Evolutionary conservation across 1,140 invertebrate genomes (phyloP), one percentile per base, ranked within the genome.

Genomic region (Argopecten irradians): DNA sequence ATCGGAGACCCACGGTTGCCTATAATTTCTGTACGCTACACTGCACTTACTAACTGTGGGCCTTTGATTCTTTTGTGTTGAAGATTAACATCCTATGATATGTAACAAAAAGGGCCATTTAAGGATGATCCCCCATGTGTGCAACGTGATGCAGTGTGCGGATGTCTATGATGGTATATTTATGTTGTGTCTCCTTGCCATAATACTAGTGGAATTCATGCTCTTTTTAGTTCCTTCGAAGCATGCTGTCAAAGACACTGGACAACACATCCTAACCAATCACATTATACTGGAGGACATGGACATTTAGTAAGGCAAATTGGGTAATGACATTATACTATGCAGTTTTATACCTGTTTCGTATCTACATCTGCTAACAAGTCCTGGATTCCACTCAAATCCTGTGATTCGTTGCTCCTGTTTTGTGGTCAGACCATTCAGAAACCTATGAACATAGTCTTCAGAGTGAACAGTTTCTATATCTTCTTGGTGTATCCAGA

Each of bases 361-460:
- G 91, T 94, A 94, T 83, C 94, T 91, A 14, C 94, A 94, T 87
- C 94, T 91, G 35, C 88, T 92, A 36, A 93, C 93, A 34, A 95
- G 87, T 28, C 94, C 94, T 82, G 88, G 82, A 43, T 91, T 93
- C 94, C 94, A 95, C 14, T 90, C 83, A 88, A 95, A 95, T 14
- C 94, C 94, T 85, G 93, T 94, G 13, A 89, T 88, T 89, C 91
- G 89, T 84, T 95, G 94, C 90, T 95, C 94, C 82, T 92, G 85
- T 13, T 71, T 87, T 41, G 91, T 91, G 43, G 93, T 94, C 36
- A 92, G 83, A 22, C 94, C 94, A 43, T 39, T 87, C 88, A 95
- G 93, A 91, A 95, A 95, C 85, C 92, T 94, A n/a, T 94, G 86
- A 41, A 95, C 89, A 89, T 95, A 95, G 11, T 93, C 90, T 34